These are phyloP conservation scores for Orussus abietinus DNA, from an alignment of 1,140 invertebrate species.

Conservation along the genomic window DNA sequence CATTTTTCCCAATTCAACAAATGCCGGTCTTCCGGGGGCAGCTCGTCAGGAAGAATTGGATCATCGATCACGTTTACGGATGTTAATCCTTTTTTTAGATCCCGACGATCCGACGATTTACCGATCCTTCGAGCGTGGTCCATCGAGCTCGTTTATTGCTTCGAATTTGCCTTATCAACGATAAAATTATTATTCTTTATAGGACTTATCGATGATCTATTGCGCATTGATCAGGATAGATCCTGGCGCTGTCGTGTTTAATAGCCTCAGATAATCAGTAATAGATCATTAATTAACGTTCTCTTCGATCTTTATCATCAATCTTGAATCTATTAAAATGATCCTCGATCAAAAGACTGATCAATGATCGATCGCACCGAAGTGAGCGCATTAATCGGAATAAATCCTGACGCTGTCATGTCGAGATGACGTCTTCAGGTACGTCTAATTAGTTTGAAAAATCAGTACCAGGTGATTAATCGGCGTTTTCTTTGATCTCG, in stretches of 20 bases:
- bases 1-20: slow-evolving; percentile 37
- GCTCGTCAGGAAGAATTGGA: not conserved
- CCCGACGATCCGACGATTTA: slow-evolving; percentile 9
- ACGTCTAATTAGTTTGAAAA: no score
- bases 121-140: slow-evolving; percentile 29
- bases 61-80: not conserved
- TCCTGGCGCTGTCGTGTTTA: not conserved
- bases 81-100: slow-evolving; percentile 3
- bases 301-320: not conserved
- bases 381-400: no score
- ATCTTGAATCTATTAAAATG: not conserved
- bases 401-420: no score
- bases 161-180: not conserved
- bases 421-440: no score
- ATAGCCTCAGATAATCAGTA: not conserved
- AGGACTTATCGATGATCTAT: not conserved
- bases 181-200: not conserved
- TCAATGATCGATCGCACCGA: not conserved
- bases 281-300: not conserved
- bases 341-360: not conserved
- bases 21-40: slow-evolving; percentile 25
- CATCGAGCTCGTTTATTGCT: slow-evolving; percentile 16
- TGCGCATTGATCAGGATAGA: not conserved
- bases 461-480: not conserved
- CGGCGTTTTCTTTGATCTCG: not conserved